Base-by-base conservation (phyloP, 2,113 vertebrate genomes). In the Ovibos moschatus region DNA sequence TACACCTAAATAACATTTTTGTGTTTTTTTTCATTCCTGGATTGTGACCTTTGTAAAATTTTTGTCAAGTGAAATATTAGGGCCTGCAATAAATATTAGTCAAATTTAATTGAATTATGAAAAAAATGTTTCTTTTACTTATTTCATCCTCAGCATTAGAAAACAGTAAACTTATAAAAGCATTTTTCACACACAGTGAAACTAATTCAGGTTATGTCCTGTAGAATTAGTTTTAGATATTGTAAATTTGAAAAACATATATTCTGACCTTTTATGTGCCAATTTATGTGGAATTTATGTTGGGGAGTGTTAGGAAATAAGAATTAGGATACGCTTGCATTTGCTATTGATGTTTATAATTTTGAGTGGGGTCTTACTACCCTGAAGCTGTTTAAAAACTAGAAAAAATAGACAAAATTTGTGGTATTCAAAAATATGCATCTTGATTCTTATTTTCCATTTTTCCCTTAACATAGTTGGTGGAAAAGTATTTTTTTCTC, bases 21-120 rank as follows among this genome's bases (percentile, higher is more conserved):
- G 67, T 90, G 79, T 74, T 96, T 45, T 60, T n/a, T 7, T 98
- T 98, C 16, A 53, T 95, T 96, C 19, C 43, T 86, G 27, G 15
- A 27, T 47, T 19, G 21, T 88, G n/a, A 94, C 21, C 28, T 96
- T 91, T 30, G 50, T 53, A 95, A 94, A 84, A 79, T 89, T 25
- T 94, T 94, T 78, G 14, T 60, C 40, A 91, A 95, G 5, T 83
- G 28, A 78, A 87, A 82, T 83, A 2, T 45, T 88, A 74, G 13
- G 19, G 33, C 2, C 50, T 67, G 4, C 3, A 87, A 78, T 19
- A 90, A 94, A 90, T 90, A 47, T 25, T 5, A 14, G 2, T 5
- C 78, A 92, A 95, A 78, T 95, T 82, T 64, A 92, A 88, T 58
- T 91, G 85, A 55, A 74, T 45, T 89, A 87, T 76, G n/a, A 90